These are phyloP conservation scores for Philaethria dido DNA, from an alignment of 2,888 invertebrate genomes.

Conservation along the genomic window DNA sequence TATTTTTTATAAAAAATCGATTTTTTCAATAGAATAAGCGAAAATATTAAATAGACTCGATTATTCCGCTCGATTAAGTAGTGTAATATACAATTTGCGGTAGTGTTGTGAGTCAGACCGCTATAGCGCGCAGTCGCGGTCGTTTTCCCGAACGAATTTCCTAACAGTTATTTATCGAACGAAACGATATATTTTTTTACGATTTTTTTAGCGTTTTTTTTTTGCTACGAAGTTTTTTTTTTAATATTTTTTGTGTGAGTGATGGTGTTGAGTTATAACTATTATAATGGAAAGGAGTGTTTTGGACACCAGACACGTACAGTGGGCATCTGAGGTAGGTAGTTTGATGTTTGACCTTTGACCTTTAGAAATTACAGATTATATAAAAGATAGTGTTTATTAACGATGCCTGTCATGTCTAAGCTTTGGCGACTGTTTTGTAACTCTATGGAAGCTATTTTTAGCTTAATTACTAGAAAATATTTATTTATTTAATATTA, in stretches of 20 bases:
- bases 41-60: slow-evolving; percentile 22
- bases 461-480: neutral
- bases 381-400: slow-evolving; percentile 1
- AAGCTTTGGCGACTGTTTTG: neutral
- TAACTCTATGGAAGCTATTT: neutral
- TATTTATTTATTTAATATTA: too few relatives aligned
- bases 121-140: slow-evolving; percentile 62
- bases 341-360: slow-evolving; percentile 37
- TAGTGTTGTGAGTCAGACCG: slow-evolving; percentile 62
- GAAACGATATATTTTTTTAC: slow-evolving; percentile 59
- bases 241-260: slow-evolving; percentile 55
- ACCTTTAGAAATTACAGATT: slow-evolving; percentile 18
- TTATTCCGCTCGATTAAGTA: slow-evolving; percentile 39
- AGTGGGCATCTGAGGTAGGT: slow-evolving; percentile 80
- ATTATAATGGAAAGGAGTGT: slow-evolving; percentile 77
- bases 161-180: slow-evolving; percentile 61
- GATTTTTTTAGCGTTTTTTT: slow-evolving; percentile 55
- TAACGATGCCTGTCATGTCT: neutral
- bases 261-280: slow-evolving; percentile 65
- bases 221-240: slow-evolving; percentile 24
- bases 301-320: slow-evolving; percentile 72
- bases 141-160: slow-evolving; percentile 67
- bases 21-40: neutral
- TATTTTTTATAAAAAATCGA: slow-evolving; percentile 44
- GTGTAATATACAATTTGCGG: slow-evolving; percentile 62